Evolutionary conservation across 2,797 vertebrate genomes (phyloP).

Genomic region (Enteromius radiatus): DNA sequence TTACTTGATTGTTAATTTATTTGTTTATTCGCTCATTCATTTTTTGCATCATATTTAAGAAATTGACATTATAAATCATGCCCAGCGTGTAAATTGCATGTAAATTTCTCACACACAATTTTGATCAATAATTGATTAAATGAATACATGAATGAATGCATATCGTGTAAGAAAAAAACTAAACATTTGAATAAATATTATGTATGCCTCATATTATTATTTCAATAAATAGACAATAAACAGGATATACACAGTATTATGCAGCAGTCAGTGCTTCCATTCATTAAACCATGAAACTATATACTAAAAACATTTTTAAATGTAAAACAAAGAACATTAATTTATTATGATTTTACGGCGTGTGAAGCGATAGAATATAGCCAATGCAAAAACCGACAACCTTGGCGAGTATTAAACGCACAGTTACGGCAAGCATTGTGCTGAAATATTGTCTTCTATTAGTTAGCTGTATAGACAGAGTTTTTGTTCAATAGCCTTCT

Average conservation of each 20-base stretch:
- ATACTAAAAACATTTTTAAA: not conserved
- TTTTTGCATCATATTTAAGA: not conserved
- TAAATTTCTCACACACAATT: not conserved
- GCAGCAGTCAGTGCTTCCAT: not conserved
- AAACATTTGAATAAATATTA: not conserved
- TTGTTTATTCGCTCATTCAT: not conserved
- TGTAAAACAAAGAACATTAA: not conserved
- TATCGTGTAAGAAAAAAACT: not conserved
- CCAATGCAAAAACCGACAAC: not conserved
- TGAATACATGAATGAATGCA: not conserved
- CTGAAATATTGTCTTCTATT: slow-evolving; percentile 29
- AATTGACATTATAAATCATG: not conserved
- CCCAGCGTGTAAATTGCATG: too few relatives aligned
- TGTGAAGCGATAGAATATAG: not conserved
- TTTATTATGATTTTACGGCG: not conserved
- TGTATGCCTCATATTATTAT: not conserved
- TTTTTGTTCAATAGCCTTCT: slow-evolving; percentile 48
- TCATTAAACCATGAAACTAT: not conserved
- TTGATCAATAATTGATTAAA: not conserved
- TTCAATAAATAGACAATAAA: not conserved
- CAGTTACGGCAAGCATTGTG: slow-evolving; percentile 3
- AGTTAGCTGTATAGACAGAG: slow-evolving; percentile 36
- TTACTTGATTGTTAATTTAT: not conserved
- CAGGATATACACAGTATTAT: not conserved
- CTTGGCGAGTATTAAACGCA: not conserved